Evolutionary conservation across 2,113 vertebrate genomes (phyloP).

Genomic region (Xenotilapia longispinis): DNA sequence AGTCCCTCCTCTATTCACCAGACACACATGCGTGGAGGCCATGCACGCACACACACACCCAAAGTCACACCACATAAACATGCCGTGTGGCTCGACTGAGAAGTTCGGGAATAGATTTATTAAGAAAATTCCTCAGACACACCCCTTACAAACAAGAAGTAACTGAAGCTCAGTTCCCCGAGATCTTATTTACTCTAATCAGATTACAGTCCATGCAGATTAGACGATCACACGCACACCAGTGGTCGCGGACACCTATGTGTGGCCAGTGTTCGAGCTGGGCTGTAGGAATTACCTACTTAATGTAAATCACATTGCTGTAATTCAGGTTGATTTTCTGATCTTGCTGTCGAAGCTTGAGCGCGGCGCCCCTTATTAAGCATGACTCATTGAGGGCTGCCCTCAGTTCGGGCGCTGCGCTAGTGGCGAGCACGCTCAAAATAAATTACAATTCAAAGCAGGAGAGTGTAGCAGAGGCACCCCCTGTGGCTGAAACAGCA

Average conservation of each 20-base stretch:
- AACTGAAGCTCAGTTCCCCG: background rate
- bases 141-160: slow-evolving; percentile 4
- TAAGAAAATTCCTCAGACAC: slow-evolving; percentile 6
- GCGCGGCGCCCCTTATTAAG: slow-evolving; percentile 21
- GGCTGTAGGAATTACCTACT: slow-evolving; percentile 44
- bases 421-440: slow-evolving; percentile 1
- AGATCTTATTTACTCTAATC: slow-evolving; percentile 66
- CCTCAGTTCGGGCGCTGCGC: slow-evolving; percentile 29
- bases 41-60: background rate
- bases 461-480: slow-evolving; percentile 36
- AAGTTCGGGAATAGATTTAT: slow-evolving; percentile 2
- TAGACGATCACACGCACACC: slow-evolving; percentile 42
- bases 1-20: background rate
- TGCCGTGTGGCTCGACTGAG: background rate
- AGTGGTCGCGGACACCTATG: slow-evolving; percentile 5
- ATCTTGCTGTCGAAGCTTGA: slow-evolving; percentile 29
- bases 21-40: background rate
- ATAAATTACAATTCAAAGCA: slow-evolving; percentile 60
- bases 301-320: slow-evolving; percentile 45
- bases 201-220: slow-evolving; percentile 63
- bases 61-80: background rate
- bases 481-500: slow-evolving; percentile 44
- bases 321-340: slow-evolving; percentile 49
- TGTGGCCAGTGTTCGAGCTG: background rate
- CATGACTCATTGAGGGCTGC: slow-evolving; percentile 52